Evolutionary conservation across 2,113 vertebrate genomes (phyloP), one percentile per base, ranked within the genome.

Genomic region (Melospiza melodia): DNA sequence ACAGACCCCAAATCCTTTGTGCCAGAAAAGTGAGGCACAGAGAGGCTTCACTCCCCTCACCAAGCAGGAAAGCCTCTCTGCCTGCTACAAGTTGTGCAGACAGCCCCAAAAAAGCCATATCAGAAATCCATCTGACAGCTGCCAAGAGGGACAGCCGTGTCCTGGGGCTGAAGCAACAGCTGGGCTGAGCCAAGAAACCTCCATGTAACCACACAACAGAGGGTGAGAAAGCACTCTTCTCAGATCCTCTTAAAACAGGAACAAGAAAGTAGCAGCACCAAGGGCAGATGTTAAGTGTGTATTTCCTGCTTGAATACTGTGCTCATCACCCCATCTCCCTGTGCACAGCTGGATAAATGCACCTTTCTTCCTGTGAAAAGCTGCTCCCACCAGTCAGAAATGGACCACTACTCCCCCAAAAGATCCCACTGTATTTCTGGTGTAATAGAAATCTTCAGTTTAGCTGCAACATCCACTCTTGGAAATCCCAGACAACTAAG

Each of bases 71-170:
- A 69, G 33, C 16, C 5, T 54, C 46, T 67, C n/a, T 57, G n/a
- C 31, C 31, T 35, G 30, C 12, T 66, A 3, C n/a, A 44, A 90
- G 54, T 11, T 5, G 1, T 4, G 1, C 43, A 80, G 30, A 73
- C 6, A 46, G 49, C 20, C 14, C 39, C 16, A 33, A 77, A 75
- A 55, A n/a, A 12, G 9, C 25, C 0, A 0, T 8, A 6, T 37
- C 39, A 86, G 27, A 89, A 75, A 76, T 48, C 31, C n/a, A 58
- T 4, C 0, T 0, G 35, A 35, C 25, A 81, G 44, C 39, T 96
- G 76, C 44, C 30, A 46, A 14, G 15, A 25, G 33, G 22, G 35
- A 89, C 83, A 93, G 73, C 55, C 67, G 83, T 4, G 10, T 30
- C 77, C 55, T 23, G 14, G 30, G 66, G 44, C 77, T 77, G 54